Conservation (phyloP, 2,797 vertebrate species). For the Anas flavirostris region DNA sequence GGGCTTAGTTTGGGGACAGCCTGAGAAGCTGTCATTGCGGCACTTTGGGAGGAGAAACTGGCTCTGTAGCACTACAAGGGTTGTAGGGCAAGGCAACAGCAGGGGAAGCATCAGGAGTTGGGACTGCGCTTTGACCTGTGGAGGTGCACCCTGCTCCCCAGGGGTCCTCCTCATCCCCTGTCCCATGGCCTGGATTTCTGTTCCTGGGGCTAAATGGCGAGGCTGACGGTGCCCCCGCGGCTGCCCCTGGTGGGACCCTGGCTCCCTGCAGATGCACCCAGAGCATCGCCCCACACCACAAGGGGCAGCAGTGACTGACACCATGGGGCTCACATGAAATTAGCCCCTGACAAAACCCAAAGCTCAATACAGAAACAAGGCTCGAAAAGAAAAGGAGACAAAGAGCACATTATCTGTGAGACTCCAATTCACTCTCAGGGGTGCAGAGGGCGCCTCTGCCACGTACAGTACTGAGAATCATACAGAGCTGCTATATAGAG, state of each 20-base stretch:
- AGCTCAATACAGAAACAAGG: not conserved
- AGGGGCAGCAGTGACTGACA: not conserved
- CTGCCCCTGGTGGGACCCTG: accelerated
- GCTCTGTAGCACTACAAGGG: accelerated
- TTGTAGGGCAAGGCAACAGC: not conserved
- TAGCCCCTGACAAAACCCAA: not conserved
- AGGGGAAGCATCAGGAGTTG: accelerated
- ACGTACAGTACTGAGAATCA: slow-evolving; percentile 71
- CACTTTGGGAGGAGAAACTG: not conserved
- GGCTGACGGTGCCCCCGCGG: not conserved
- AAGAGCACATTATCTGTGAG: slow-evolving; percentile 70
- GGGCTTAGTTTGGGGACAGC: not conserved
- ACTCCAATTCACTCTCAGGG: slow-evolving; percentile 72
- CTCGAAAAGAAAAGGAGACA: slow-evolving; percentile 50
- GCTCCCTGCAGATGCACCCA: not conserved
- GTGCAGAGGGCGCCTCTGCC: slow-evolving; percentile 61
- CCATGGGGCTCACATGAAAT: not conserved
- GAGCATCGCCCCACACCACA: not conserved
- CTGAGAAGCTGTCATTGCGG: accelerated
- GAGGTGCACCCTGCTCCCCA: not conserved
- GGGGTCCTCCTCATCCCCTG: not conserved
- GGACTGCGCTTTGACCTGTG: accelerated
- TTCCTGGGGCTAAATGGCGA: not conserved
- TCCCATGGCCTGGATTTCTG: not conserved
- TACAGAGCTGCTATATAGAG: slow-evolving; percentile 75